Conservation (phyloP, 2,797 vertebrate species). For the Sebastolobus alascanus region DNA sequence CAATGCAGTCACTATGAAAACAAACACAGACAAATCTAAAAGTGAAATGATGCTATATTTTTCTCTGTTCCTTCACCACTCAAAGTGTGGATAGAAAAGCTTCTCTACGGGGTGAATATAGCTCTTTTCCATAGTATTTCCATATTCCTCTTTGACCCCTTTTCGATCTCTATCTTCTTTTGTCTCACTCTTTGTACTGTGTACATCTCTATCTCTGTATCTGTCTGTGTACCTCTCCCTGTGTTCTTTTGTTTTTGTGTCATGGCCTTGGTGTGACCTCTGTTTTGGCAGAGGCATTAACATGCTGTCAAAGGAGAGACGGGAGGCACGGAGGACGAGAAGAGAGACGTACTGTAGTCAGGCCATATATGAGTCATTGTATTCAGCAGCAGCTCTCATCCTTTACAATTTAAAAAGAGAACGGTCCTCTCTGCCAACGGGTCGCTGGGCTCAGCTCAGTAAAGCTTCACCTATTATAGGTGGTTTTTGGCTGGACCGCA, state of each 20-base stretch:
- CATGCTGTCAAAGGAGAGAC: constrained; percentile 5
- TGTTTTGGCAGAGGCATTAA: constrained; percentile 1
- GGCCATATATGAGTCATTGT: background rate
- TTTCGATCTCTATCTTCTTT: background rate
- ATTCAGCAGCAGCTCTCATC: background rate
- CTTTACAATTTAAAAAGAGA: constrained; percentile 7
- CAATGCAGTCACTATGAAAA: background rate
- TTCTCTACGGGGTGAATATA: background rate
- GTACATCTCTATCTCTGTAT: background rate
- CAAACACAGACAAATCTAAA: background rate
- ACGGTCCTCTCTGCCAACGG: background rate
- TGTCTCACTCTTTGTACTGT: background rate
- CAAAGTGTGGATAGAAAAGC: background rate
- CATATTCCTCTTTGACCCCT: constrained; percentile 3
- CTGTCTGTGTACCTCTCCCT: too few species aligned
- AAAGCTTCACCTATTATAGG: background rate
- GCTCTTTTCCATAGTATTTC: background rate
- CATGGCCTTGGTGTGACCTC: background rate
- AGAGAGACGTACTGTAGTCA: background rate
- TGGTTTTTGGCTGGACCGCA: too few species aligned
- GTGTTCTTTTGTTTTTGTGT: background rate
- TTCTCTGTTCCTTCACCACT: background rate
- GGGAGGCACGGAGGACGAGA: constrained; percentile 1
- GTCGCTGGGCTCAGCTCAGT: background rate
- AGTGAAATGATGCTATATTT: background rate